Percentiles rank a stretch among this genome's conserved stretches.
These are phyloP conservation scores for Bombus fervidus DNA, from an alignment of 1,140 invertebrate genomes.

Conservation along the genomic window DNA sequence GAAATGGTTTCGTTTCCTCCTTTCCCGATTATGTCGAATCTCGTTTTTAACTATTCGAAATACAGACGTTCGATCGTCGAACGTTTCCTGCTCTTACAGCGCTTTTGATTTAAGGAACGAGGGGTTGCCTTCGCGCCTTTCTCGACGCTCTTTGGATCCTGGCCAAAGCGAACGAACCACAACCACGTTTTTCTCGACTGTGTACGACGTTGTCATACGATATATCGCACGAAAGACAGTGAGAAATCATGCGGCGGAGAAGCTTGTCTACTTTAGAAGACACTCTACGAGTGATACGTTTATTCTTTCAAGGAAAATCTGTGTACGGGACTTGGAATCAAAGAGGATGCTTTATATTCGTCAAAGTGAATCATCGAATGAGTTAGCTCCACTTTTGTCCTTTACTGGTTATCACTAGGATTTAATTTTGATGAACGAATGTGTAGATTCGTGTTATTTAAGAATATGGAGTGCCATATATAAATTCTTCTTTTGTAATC, in stretches of 20 bases:
- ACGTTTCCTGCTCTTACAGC: not conserved
- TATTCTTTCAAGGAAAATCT: not conserved
- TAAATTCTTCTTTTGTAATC: too few relatives aligned
- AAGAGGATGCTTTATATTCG: not conserved
- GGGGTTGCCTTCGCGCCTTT: not conserved
- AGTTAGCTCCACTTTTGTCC: too few relatives aligned
- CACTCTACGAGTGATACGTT: not conserved
- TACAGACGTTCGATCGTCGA: not conserved
- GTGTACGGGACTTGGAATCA: not conserved
- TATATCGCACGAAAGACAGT: not conserved
- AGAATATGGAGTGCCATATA: too few relatives aligned
- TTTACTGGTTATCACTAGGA: too few relatives aligned
- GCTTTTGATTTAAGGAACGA: not conserved
- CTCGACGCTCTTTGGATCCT: not conserved
- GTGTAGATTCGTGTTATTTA: too few relatives aligned
- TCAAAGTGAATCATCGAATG: too few relatives aligned
- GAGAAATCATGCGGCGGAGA: not conserved
- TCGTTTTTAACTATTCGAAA: not conserved
- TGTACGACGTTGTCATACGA: not conserved
- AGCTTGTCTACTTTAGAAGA: not conserved
- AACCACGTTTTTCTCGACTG: not conserved
- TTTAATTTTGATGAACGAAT: too few relatives aligned
- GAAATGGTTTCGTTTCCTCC: not conserved
- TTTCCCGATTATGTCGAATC: too few relatives aligned
- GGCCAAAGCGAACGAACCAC: not conserved